phyloP scores from a whole-genome alignment of 1,140 invertebrate genomes.

The Drosophila baimaii region DNA sequence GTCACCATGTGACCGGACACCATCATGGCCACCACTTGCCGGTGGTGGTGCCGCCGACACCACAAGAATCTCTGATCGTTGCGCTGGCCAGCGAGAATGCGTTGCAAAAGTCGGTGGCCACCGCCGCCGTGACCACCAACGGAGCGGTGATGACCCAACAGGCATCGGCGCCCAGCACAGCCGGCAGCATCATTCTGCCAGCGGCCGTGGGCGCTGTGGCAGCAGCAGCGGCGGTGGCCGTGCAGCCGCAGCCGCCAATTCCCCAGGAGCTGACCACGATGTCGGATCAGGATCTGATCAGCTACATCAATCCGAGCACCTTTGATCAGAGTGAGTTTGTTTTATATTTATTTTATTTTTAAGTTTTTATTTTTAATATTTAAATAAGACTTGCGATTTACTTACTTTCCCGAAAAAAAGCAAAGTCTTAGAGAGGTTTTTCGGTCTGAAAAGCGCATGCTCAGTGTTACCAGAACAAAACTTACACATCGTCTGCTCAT shows the following conservation, averaged over 20 bases:
- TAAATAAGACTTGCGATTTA: too few species aligned
- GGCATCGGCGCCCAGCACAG: constrained; percentile 62
- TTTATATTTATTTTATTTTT: neutral
- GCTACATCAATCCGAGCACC: constrained; percentile 93
- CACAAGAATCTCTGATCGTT: constrained; percentile 84
- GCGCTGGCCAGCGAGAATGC: constrained; percentile 79
- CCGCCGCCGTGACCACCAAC: constrained; percentile 80
- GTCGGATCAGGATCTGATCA: constrained; percentile 93
- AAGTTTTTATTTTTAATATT: neutral
- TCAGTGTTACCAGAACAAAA: too few species aligned
- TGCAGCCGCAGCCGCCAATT: constrained; percentile 85
- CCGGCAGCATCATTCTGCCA: constrained; percentile 68
- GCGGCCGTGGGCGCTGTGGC: constrained; percentile 66
- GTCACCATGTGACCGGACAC: constrained; percentile 14
- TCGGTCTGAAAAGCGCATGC: too few species aligned
- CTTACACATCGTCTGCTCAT: too few species aligned
- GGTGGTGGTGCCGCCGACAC: constrained; percentile 71
- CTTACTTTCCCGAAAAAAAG: too few species aligned
- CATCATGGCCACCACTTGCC: constrained; percentile 54
- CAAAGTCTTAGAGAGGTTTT: too few species aligned
- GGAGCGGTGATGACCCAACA: constrained; percentile 80
- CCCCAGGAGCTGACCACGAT: constrained; percentile 91
- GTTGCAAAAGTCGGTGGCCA: constrained; percentile 77
- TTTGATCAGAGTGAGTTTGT: constrained; percentile 90
- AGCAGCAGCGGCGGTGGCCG: constrained; percentile 71